phyloP scores from a whole-genome alignment of 1,140 invertebrate genomes.

The Drosophila repletoides region DNA sequence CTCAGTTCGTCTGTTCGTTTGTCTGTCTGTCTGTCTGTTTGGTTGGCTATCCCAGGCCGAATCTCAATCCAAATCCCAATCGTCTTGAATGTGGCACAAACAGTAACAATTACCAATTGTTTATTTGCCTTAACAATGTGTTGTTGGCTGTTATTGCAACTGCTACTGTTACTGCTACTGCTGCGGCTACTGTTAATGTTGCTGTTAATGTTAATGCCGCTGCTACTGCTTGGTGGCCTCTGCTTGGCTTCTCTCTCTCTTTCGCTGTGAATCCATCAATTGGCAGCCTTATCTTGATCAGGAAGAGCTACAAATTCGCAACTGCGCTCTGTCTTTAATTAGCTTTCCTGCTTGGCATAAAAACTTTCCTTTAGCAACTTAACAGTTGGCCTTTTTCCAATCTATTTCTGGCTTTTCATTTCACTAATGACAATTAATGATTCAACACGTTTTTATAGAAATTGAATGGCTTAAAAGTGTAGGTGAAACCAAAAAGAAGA shows the following conservation, averaged over 20 bases:
- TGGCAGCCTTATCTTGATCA: conserved; percentile 65
- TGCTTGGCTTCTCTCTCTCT: not conserved
- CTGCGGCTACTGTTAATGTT: not conserved
- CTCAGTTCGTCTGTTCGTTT: too few species aligned
- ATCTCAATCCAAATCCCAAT: conserved; percentile 30
- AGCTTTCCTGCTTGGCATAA: conserved; percentile 13
- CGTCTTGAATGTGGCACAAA: conserved; percentile 51
- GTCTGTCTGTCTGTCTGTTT: too few species aligned
- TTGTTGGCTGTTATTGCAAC: conserved; percentile 24
- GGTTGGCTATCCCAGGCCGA: conserved; percentile 7
- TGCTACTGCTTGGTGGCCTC: conserved; percentile 6
- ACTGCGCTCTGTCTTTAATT: conserved; percentile 23
- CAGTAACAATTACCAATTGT: conserved; percentile 74
- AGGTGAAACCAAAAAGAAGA: conserved; percentile 20
- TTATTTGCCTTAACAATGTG: conserved; percentile 68
- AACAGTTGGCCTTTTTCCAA: conserved; percentile 42
- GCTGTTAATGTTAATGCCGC: not conserved
- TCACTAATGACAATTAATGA: conserved; percentile 51
- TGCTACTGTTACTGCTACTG: not conserved
- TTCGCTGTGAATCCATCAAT: conserved; percentile 62
- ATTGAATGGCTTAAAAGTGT: conserved; percentile 15
- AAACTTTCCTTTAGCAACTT: conserved; percentile 53
- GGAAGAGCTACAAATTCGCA: conserved; percentile 14
- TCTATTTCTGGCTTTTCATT: conserved; percentile 37
- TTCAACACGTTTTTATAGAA: conserved; percentile 48